Conservation (phyloP, 1,140 invertebrate species). For the Atopsyche davidsoni region DNA sequence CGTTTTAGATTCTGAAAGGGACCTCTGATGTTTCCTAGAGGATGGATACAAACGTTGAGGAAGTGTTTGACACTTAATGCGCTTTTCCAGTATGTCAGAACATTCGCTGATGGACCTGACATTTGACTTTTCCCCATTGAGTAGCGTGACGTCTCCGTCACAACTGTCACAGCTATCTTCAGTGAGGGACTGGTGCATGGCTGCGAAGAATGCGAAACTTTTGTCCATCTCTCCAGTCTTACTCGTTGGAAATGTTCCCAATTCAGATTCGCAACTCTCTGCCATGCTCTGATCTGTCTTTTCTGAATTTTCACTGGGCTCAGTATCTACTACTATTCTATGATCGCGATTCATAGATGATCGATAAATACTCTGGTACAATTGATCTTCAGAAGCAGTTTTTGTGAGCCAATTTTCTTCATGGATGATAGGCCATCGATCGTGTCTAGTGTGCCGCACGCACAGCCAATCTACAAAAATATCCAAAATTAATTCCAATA, state of each 20-base stretch:
- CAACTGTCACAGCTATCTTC: conserved; percentile 24
- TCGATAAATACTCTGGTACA: conserved; percentile 31
- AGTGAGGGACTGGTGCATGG: conserved; percentile 28
- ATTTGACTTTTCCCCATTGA: not conserved
- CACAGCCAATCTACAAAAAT: conserved; percentile 76
- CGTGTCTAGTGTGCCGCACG: conserved; percentile 72
- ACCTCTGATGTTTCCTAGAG: conserved; percentile 48
- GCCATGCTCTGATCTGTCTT: conserved; percentile 44
- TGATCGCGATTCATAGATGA: conserved; percentile 36
- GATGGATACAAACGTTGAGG: conserved; percentile 44
- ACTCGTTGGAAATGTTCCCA: no score
- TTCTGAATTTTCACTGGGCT: conserved; percentile 44
- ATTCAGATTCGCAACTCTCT: conserved; percentile 41
- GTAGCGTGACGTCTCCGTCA: conserved; percentile 5
- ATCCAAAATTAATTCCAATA: no score
- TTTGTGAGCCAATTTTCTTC: conserved; percentile 53
- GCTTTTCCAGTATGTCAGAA: conserved; percentile 35
- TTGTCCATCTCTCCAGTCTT: conserved; percentile 25
- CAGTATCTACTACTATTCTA: conserved; percentile 37
- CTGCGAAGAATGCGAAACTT: conserved; percentile 6
- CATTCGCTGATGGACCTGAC: conserved; percentile 14
- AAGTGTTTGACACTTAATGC: conserved; percentile 49
- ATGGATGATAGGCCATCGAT: conserved; percentile 75
- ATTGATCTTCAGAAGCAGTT: conserved; percentile 29
- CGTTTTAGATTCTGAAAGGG: conserved; percentile 60